These are phyloP conservation scores for Homarus gammarus DNA, from an alignment of 2,888 invertebrate genomes.

Conservation along the genomic window DNA sequence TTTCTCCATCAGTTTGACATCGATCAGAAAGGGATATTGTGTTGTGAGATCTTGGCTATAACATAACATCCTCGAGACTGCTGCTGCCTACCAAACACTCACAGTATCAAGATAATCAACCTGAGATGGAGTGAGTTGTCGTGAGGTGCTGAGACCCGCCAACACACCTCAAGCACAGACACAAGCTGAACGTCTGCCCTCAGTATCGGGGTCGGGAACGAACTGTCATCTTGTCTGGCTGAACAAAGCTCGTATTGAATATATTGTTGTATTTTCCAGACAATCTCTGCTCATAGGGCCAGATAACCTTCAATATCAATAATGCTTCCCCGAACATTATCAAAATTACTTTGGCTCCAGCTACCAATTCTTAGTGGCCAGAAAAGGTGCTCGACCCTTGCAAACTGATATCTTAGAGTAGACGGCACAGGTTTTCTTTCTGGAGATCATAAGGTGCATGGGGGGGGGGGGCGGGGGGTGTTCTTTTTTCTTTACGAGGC, in stretches of 20 bases:
- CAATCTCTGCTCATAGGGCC: constrained; percentile 62
- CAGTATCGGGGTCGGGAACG: constrained; percentile 54
- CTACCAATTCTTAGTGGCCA: constrained; percentile 46
- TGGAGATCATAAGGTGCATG: too few species aligned
- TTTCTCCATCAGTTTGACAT: constrained; percentile 61
- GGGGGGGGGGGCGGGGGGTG: too few species aligned
- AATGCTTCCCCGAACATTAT: constrained; percentile 68
- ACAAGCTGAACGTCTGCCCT: not conserved
- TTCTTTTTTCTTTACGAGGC: too few species aligned
- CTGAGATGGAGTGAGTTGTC: not conserved
- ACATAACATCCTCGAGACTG: too few species aligned
- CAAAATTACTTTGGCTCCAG: constrained; percentile 66
- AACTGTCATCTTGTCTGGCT: constrained; percentile 62
- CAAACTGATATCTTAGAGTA: constrained; percentile 43
- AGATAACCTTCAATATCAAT: constrained; percentile 70
- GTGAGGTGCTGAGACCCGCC: not conserved
- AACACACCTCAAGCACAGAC: not conserved
- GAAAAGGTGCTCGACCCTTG: constrained; percentile 26
- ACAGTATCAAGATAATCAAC: not conserved
- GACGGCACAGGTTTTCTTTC: constrained; percentile 1
- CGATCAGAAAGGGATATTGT: constrained; percentile 58
- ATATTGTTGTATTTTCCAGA: constrained; percentile 70
- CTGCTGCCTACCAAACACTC: not conserved
- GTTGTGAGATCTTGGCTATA: constrained; percentile 7
- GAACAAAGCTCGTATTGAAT: constrained; percentile 65